Base-by-base conservation (phyloP, 2,113 vertebrate genomes). In the Tursiops truncatus region DNA sequence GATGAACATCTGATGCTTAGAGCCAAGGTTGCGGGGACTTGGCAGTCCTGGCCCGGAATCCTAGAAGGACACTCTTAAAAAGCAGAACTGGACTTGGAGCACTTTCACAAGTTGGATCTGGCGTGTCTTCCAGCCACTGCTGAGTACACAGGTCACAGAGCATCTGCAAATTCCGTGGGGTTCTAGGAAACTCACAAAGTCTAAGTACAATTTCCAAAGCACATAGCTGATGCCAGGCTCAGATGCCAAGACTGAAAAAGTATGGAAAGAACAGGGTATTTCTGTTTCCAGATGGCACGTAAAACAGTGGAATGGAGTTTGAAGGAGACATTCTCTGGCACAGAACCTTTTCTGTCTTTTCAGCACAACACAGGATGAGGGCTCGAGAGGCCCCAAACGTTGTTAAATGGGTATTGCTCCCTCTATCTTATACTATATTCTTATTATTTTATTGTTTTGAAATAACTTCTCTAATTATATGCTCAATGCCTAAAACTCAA, bases 401-500 rank as follows among this genome's bases (percentile, higher is more conserved):
- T 47, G 38, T 56, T 84, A 63, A 76, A 20, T 36, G 25, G 20
- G 56, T 93, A 85, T 77, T 96, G 83, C 25, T 89, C 58, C 44
- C n/a, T 85, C 10, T 53, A n/a, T 36, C 26, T 85, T 71, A 47
- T 14, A 63, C 38, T 60, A 73, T 71, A 41, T 38, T 73, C 36
- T 77, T 86, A 79, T n/a, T 56, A 33, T 93, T 91, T 82, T 70
- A 44, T 62, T 87, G n/a, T 88, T 82, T 71, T 82, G 36, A 95
- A 98, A 81, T 91, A 94, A 62, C 25, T 85, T 85, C 56, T 96
- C 87, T 73, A 91, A 81, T 84, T 87, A 89, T 36, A 65, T 77
- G 11, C 63, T 93, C 26, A 79, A 87, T 50, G 14, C 12, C 76
- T 80, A 84, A 65, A 90, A 91, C 25, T 36, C 44, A 25, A 85